Conservation (phyloP, 2,113 vertebrate species). For the Lathamus discolor region DNA sequence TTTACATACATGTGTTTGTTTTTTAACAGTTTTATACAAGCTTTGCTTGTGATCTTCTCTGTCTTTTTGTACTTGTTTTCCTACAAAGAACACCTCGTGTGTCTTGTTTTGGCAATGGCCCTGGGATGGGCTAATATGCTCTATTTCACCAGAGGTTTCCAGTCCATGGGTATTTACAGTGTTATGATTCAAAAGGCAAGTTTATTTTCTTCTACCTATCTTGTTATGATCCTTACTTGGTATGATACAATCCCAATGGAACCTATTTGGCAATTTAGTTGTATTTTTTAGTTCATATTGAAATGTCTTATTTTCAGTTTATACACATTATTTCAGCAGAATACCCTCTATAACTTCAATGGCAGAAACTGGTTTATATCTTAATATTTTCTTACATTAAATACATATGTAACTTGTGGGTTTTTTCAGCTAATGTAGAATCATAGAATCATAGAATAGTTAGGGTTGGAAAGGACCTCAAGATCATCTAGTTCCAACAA, state of each 20-base stretch:
- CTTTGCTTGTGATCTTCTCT: conserved; percentile 80
- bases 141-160: conserved; percentile 83
- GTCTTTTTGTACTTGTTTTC: conserved; percentile 81
- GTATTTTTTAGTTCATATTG: not conserved
- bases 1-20: conserved; percentile 72
- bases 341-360: not conserved
- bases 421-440: not conserved
- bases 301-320: not conserved
- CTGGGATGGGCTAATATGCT: conserved; percentile 84
- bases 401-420: not conserved
- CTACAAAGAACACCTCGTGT: conserved; percentile 81
- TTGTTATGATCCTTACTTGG: not conserved
- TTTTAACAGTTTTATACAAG: conserved; percentile 82
- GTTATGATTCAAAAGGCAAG: conserved; percentile 85
- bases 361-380: not conserved
- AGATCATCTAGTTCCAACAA: too few relatives aligned
- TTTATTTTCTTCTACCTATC: not conserved
- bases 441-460: too few relatives aligned
- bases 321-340: not conserved
- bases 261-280: not conserved
- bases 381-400: not conserved
- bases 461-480: too few relatives aligned
- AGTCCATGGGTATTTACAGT: conserved; percentile 85
- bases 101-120: conserved; percentile 83
- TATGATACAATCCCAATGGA: not conserved